These are phyloP conservation scores for Ceramica pisi DNA, from an alignment of 2,888 invertebrate species.

Conservation along the genomic window DNA sequence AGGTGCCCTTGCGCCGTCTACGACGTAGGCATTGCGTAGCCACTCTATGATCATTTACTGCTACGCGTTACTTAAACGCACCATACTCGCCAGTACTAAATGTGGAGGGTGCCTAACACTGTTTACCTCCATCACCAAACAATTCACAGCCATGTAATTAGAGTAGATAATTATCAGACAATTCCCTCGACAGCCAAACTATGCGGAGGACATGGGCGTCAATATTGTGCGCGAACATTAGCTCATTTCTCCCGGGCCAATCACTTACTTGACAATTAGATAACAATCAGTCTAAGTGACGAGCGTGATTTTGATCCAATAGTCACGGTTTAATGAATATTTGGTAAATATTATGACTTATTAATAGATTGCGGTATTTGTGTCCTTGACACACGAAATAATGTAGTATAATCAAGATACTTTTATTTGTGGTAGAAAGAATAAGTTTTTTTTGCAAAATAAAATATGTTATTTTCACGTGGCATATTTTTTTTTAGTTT, in stretches of 20 bases:
- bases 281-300: constrained; percentile 69
- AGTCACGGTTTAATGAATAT: constrained; percentile 14
- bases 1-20: background rate
- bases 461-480: too few relatives aligned
- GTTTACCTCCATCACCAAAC: constrained; percentile 21
- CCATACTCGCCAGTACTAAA: background rate
- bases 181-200: constrained; percentile 54
- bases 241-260: constrained; percentile 79
- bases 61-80: background rate
- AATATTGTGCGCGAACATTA: constrained; percentile 79
- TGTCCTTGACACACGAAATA: background rate
- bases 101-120: constrained; percentile 6
- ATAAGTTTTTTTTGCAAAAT: too few relatives aligned
- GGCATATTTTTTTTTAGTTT: too few relatives aligned
- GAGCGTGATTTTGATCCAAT: constrained; percentile 43
- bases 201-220: constrained; percentile 67
- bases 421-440: background rate
- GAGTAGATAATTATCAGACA: constrained; percentile 56
- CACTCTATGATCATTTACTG: background rate
- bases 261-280: constrained; percentile 77
- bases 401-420: background rate
- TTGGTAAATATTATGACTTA: background rate
- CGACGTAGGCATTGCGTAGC: constrained; percentile 11
- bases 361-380: background rate
- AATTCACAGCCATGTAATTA: constrained; percentile 51